Base-by-base conservation (phyloP, 2,888 invertebrate genomes). In the Pollenia angustigena region DNA sequence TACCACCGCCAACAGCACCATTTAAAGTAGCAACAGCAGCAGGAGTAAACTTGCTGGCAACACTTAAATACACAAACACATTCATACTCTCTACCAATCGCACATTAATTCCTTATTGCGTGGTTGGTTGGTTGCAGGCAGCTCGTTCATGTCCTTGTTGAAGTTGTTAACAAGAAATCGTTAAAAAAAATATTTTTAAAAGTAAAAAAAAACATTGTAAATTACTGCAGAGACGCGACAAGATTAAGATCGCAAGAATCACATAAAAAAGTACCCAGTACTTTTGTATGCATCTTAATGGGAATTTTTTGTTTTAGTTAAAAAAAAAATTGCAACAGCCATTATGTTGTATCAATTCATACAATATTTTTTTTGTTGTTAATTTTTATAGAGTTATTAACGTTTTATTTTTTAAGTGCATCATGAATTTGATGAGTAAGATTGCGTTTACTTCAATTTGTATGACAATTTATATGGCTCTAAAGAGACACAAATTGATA, bases 221-320 rank as follows among this genome's bases (percentile, higher is more conserved):
- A 87, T 81, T 72, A 78, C 84, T 68, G 56, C 74, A 74, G 84
- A 81, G 87, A 84, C 84, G 83, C 81, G 84, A 81, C 87, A 84
- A 84, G 84, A 87, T 87, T 87, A 84, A 81, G 83, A 81, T 84
- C 83, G 72, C 62, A 74, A 72, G 75, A 50, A 76, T 68, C 81
- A 48, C 81, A 48, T 84, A 81, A 87, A 87, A 79, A 75, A 46
- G 50, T 46, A 32, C 32, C 32, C 32, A 66, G 58, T 72, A 54
- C 46, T 54, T 68, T 74, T 40, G 14, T 42, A 23, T 11, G 23
- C 71, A 64, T 76, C 18, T 54, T 16, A 62, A 76, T 62, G 32
- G 32, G 32, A 32, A 32, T 40, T 14, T 52, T 80, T 60, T 56
- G 42, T 60, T 42, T 1, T 14, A 42, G 32, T 32, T 12, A 1